A percentile compares a stretch with the other conserved stretches of the same genome.
These are phyloP conservation scores for Steromphala cineraria DNA, from an alignment of 2,888 invertebrate species.

Conservation along the genomic window DNA sequence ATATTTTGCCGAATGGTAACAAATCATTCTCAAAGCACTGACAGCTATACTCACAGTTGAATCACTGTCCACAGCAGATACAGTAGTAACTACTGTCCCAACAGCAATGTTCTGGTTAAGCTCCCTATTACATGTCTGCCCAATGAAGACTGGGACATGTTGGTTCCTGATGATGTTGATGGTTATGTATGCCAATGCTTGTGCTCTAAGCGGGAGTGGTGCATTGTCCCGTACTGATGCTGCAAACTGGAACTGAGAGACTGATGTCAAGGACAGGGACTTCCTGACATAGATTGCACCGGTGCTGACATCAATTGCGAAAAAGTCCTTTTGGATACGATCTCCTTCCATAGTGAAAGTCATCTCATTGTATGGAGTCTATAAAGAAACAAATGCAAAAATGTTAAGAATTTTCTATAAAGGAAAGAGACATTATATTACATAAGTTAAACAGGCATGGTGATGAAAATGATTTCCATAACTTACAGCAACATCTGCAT, in stretches of 20 bases:
- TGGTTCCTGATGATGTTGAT: slow-evolving; percentile 63
- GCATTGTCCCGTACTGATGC: slow-evolving; percentile 53
- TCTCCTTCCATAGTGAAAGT: slow-evolving; percentile 52
- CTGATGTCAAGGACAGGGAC: slow-evolving; percentile 47
- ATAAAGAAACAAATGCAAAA: slow-evolving; percentile 18
- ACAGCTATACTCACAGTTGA: slow-evolving; percentile 21
- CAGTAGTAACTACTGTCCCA: slow-evolving; percentile 52
- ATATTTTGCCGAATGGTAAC: neutral
- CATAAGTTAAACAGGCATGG: too few species aligned
- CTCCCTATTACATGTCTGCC: slow-evolving; percentile 47
- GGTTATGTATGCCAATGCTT: slow-evolving; percentile 48
- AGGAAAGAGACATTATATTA: too few species aligned
- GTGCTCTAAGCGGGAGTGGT: slow-evolving; percentile 34
- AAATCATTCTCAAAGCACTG: neutral
- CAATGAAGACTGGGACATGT: slow-evolving; percentile 56
- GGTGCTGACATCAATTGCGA: slow-evolving; percentile 50
- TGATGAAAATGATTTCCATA: too few species aligned
- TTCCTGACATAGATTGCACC: slow-evolving; percentile 58
- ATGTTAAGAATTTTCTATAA: neutral
- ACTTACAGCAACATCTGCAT: slow-evolving; percentile 59
- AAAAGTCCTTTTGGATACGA: slow-evolving; percentile 54
- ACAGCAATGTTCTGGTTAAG: slow-evolving; percentile 49
- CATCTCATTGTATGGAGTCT: slow-evolving; percentile 65
- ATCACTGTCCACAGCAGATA: slow-evolving; percentile 61
- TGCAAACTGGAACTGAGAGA: slow-evolving; percentile 45